Percentiles rank a stretch among this genome's conserved stretches.
phyloP scores from a whole-genome alignment of 2,797 vertebrate species.

The Megalops cyprinoides region DNA sequence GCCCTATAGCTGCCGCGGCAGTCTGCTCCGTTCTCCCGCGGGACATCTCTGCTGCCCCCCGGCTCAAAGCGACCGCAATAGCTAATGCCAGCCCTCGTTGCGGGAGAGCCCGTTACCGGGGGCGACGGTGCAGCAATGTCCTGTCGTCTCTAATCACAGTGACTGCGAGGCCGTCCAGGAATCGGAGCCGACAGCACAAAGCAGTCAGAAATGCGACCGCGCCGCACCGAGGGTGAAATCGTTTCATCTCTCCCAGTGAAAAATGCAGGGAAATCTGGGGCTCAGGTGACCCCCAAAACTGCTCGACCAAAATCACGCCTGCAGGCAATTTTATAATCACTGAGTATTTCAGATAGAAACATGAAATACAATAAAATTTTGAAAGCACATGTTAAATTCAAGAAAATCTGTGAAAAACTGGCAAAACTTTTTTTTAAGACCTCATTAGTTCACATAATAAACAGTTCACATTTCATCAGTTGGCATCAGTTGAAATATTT shows the following conservation, averaged over 20 bases:
- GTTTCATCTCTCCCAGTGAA: neutral
- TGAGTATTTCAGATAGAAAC: neutral
- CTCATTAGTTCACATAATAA: no score
- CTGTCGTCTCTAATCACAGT: conserved; percentile 17
- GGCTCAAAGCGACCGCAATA: neutral
- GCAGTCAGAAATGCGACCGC: neutral
- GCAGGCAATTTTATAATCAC: neutral
- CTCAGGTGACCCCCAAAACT: neutral
- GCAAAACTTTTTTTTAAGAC: no score
- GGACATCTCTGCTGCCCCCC: neutral
- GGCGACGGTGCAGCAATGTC: neutral
- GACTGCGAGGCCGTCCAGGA: neutral
- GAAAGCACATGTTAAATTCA: neutral
- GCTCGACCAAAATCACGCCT: neutral
- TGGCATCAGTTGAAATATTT: no score
- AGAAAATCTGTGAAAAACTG: neutral
- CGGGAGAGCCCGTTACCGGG: neutral
- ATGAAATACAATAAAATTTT: neutral
- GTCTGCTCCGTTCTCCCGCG: neutral
- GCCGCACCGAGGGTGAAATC: neutral
- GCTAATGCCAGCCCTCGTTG: conserved; percentile 5
- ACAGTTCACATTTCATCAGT: no score
- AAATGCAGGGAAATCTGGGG: no score
- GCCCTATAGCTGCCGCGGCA: neutral
- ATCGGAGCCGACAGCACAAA: neutral